Evolutionary conservation across 2,888 invertebrate species (phyloP), one percentile per base, ranked within the genome.

Genomic region (Acleris holmiana): DNA sequence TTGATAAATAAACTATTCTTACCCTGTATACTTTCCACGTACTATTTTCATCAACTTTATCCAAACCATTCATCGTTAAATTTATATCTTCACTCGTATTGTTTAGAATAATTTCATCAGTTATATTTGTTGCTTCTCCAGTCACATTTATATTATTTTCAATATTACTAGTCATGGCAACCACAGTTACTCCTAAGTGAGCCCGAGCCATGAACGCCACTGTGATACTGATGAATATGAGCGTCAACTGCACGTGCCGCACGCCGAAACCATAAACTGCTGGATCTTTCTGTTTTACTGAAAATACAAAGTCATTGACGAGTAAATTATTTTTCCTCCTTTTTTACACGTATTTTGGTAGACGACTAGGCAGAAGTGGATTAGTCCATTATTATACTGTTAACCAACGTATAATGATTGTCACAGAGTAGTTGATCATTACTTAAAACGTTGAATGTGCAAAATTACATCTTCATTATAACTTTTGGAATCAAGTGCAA

Each of bases 141-240:
- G 50, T 50, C 18, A n/a, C 23, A 23, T 51, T 47, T 7, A n/a
- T 10, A 47, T 10, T 18, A 53, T 50, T 40, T 0, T 1, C 3
- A 15, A 40, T 56, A 4, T 40, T 19, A 13, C 18, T 76, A 0
- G 82, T 82, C 84, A 87, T 85, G 2, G 85, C 85, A 4, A 87
- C 86, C 5, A 87, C 75, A 0, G 84, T 78, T 0, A 86, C 85
- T n/a, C 82, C 83, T 40, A 87, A 66, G 58, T 87, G 86, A 15
- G 74, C 81, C 66, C 86, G 75, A 0, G 79, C 74, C 13, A 80
- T 60, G 25, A 78, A 85, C 2, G 67, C 74, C 0, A 77, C 60
- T 4, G 71, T 13, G 2, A 86, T 62, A 15, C 76, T 71, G 3
- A 77, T 35, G 29, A 84, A 80, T 15, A 79, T 67, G 25, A 85